Conservation (phyloP, 2,888 invertebrate species). For the Coelinius sp. region DNA sequence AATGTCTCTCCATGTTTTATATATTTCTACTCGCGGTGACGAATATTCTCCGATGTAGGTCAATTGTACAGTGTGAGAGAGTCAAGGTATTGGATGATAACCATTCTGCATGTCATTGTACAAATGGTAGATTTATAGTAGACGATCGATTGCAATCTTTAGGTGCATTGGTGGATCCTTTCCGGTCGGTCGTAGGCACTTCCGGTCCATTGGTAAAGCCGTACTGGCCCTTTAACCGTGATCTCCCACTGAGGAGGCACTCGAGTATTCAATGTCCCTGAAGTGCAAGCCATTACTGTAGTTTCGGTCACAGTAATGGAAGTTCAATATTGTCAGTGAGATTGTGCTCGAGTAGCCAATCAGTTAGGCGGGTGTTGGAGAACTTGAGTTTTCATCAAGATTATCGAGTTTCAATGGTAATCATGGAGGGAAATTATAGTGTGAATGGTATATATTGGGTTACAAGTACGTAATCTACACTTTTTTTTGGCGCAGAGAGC, state of each 20-base stretch:
- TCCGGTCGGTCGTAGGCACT: constrained; percentile 25
- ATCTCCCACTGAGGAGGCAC: constrained; percentile 13
- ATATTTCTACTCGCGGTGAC: not conserved
- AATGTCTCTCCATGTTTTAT: not conserved
- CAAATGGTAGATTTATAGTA: not conserved
- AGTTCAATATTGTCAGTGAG: constrained; percentile 55
- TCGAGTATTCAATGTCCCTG: not conserved
- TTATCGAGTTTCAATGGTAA: not conserved
- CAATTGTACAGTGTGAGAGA: not conserved
- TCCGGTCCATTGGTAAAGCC: constrained; percentile 28
- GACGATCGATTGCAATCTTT: constrained; percentile 31
- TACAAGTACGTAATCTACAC: too few species aligned
- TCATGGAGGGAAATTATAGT: not conserved
- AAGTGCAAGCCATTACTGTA: constrained; percentile 22
- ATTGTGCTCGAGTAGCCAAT: constrained; percentile 45
- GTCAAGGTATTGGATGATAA: too few species aligned
- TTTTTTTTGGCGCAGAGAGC: too few species aligned
- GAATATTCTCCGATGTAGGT: not conserved
- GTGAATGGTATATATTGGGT: not conserved
- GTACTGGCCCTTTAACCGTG: constrained; percentile 21
- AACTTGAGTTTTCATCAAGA: not conserved
- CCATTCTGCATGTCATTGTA: not conserved
- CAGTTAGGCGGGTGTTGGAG: not conserved
- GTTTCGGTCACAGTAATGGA: constrained; percentile 48
- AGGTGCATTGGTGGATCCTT: constrained; percentile 29